Percentiles rank a stretch among this genome's conserved stretches.
Conservation (phyloP, 2,888 invertebrate species). For the Watsonalla cultraria region DNA sequence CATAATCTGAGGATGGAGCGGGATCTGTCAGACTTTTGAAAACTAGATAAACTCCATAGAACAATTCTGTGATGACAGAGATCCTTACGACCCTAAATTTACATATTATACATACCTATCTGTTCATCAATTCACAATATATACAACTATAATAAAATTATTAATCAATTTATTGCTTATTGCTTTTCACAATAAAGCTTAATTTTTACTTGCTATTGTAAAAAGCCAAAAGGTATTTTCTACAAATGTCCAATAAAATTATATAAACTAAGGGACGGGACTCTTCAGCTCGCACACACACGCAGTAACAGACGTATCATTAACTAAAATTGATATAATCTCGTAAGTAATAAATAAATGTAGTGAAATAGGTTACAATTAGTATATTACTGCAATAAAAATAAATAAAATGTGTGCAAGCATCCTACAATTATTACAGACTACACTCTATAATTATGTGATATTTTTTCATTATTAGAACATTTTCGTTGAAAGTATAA, state of each 20-base stretch:
- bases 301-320: neutral
- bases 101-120: conserved; percentile 24
- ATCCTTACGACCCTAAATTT: conserved; percentile 14
- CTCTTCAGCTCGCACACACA: conserved; percentile 20
- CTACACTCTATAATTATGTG: neutral
- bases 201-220: conserved; percentile 8
- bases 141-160: conserved; percentile 25
- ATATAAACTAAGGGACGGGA: conserved; percentile 22
- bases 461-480: neutral
- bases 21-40: neutral
- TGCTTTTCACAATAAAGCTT: conserved; percentile 29
- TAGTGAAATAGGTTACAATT: conserved; percentile 3
- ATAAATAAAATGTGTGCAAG: neutral
- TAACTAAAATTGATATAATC: neutral
- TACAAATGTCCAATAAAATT: conserved; percentile 11
- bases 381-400: neutral
- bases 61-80: neutral
- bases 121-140: conserved; percentile 25
- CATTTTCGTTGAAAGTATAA: neutral
- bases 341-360: neutral
- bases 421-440: neutral
- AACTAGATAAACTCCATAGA: neutral
- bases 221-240: conserved; percentile 13
- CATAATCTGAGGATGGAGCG: no score
- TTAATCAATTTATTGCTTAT: conserved; percentile 22